Conservation (phyloP, 1,140 invertebrate genomes). For the Camponotus floridanus region DNA sequence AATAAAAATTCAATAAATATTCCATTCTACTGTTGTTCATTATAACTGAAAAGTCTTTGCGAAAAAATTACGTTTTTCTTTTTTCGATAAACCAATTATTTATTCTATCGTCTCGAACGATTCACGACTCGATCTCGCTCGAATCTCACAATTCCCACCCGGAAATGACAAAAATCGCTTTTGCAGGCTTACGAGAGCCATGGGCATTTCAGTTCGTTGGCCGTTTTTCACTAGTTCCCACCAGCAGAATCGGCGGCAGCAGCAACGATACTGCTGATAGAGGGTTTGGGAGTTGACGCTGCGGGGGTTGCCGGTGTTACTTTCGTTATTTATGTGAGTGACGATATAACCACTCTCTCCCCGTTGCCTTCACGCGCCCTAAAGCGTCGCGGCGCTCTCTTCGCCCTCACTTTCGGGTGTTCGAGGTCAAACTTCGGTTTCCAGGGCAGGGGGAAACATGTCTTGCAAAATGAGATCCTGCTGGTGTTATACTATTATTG, state of each 20-base stretch:
- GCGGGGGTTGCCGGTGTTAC: slow-evolving; percentile 78
- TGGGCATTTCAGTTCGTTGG: slow-evolving; percentile 63
- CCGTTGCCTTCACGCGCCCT: slow-evolving; percentile 68
- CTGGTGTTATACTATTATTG: slow-evolving; percentile 72
- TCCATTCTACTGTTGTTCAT: not conserved
- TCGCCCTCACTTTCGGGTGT: slow-evolving; percentile 60
- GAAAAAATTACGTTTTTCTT: slow-evolving; percentile 17
- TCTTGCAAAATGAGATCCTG: slow-evolving; percentile 71
- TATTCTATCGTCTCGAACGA: slow-evolving; percentile 3
- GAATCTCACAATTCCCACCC: slow-evolving; percentile 51
- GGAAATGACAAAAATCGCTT: slow-evolving; percentile 60
- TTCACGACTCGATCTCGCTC: not conserved
- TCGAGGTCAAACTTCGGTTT: slow-evolving; percentile 72
- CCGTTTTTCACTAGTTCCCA: slow-evolving; percentile 78
- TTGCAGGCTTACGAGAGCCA: slow-evolving; percentile 54
- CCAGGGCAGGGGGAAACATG: slow-evolving; percentile 49
- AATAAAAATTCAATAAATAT: not conserved
- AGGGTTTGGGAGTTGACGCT: slow-evolving; percentile 58
- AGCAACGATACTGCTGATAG: slow-evolving; percentile 57
- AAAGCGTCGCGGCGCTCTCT: slow-evolving; percentile 46
- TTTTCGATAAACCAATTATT: slow-evolving; percentile 31
- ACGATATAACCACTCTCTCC: slow-evolving; percentile 76
- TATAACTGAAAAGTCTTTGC: slow-evolving; percentile 1
- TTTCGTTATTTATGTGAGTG: slow-evolving; percentile 80
- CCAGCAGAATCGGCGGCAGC: slow-evolving; percentile 41